Base-by-base conservation (phyloP, 2,113 vertebrate species). In the Murina feae region DNA sequence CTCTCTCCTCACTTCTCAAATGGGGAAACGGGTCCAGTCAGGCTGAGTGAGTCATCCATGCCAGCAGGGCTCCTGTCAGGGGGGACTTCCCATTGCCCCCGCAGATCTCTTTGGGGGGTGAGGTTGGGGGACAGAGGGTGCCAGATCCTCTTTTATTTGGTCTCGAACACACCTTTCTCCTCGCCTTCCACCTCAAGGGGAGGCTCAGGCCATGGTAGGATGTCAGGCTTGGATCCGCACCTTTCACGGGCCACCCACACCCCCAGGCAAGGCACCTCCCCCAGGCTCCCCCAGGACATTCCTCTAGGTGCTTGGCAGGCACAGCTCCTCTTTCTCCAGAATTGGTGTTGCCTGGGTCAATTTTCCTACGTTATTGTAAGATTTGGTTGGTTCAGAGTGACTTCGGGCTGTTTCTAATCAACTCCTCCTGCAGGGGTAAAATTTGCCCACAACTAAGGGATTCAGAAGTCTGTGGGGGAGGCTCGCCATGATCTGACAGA, bases 181-280 rank as follows among this genome's bases (percentile, higher is more conserved):
- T 69, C 0, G 0, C 35, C 4, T 47, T 32, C 17, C n/a, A 12
- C 35, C 58, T 11, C 21, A n/a, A 68, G 23, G 20, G 17, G n/a
- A 20, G 51, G 16, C 25, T 17, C 35, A 86, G n/a, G 11, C 49
- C 16, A 0, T 28, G 21, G 65, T 35, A 37, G 47, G 8, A 4
- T 4, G 10, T 5, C 23, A 7, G 20, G 2, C 20, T 30, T 16
- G 47, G n/a, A 42, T n/a, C 7, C 4, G 0, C 1, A 1, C 39
- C 21, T 21, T 44, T 49, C 12, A 17, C 17, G 0, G 4, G 65
- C 30, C 44, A 6, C 58, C 63, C 86, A 30, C 6, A 0, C 0
- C 14, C 35, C 66, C 5, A 47, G 81, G 23, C 2, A 44, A n/a
- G 35, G 20, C 8, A 0, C 49, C 51, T 58, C 58, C 32, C 63